Conservation (phyloP, 2,113 vertebrate genomes). For the Sinocyclocheilus grahami region DNA sequence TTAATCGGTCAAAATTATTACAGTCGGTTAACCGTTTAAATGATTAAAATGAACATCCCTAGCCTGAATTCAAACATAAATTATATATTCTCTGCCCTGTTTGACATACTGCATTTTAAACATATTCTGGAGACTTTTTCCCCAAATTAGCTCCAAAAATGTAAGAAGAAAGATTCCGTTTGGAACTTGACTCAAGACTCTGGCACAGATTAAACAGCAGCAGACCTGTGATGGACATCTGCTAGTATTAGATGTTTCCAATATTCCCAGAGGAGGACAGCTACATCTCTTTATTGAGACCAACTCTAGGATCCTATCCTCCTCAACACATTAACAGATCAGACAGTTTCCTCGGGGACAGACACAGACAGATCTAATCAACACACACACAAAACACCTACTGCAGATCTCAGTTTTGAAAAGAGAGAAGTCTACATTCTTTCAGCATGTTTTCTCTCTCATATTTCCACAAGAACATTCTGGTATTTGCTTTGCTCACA, state of each 20-base stretch:
- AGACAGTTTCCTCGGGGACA: background rate
- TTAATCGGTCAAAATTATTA: too few relatives aligned
- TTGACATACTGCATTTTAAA: too few relatives aligned
- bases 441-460: background rate
- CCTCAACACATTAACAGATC: background rate
- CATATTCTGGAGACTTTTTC: background rate
- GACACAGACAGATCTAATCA: background rate
- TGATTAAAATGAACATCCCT: too few relatives aligned
- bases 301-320: background rate
- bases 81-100: background rate
- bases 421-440: background rate
- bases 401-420: background rate
- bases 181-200: background rate
- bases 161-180: background rate
- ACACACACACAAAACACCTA: background rate
- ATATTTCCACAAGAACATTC: background rate
- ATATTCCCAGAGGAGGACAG: background rate
- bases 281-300: slow-evolving; percentile 15
- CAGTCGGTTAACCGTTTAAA: too few relatives aligned
- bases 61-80: background rate
- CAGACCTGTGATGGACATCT: background rate
- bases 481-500: background rate
- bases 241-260: background rate
- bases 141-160: background rate
- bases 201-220: background rate